Percentiles rank a stretch among this genome's conserved stretches.
These are phyloP conservation scores for Uropetala carovei DNA, from an alignment of 2,888 invertebrate species.

Conservation along the genomic window DNA sequence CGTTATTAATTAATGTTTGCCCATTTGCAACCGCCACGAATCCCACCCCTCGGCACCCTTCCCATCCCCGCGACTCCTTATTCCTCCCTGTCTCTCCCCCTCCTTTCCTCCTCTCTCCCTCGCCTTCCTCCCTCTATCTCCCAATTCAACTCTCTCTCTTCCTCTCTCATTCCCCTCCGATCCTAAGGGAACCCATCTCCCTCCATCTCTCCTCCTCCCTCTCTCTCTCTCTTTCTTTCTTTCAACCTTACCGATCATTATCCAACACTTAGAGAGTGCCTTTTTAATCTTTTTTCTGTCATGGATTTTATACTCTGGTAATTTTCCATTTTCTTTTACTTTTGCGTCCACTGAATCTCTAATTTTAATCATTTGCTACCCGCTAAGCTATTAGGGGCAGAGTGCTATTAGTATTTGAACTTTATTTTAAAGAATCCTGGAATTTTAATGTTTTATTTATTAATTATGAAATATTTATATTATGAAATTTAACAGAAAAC, in stretches of 20 bases:
- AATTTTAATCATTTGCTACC: not conserved
- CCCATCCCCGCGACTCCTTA: constrained; percentile 34
- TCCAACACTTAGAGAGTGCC: constrained; percentile 7
- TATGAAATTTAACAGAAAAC: no score
- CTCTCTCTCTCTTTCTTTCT: not conserved
- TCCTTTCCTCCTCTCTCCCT: not conserved
- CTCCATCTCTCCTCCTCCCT: not conserved
- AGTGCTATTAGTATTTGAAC: no score
- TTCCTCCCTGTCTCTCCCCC: not conserved
- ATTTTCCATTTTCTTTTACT: not conserved
- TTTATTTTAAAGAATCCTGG: no score
- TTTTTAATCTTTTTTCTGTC: not conserved
- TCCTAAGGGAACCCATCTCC: not conserved
- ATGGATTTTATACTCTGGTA: not conserved
- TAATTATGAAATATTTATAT: no score
- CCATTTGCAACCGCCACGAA: constrained; percentile 59
- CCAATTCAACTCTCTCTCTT: not conserved
- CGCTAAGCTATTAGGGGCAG: no score
- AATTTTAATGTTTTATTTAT: no score
- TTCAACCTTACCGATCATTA: constrained; percentile 52
- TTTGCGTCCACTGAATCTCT: not conserved
- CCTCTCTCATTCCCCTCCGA: not conserved
- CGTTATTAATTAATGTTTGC: constrained; percentile 64
- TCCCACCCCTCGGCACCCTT: not conserved
- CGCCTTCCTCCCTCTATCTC: not conserved